These are phyloP conservation scores for Anolis sagrei DNA, from an alignment of 2,113 vertebrate species.

Conservation along the genomic window DNA sequence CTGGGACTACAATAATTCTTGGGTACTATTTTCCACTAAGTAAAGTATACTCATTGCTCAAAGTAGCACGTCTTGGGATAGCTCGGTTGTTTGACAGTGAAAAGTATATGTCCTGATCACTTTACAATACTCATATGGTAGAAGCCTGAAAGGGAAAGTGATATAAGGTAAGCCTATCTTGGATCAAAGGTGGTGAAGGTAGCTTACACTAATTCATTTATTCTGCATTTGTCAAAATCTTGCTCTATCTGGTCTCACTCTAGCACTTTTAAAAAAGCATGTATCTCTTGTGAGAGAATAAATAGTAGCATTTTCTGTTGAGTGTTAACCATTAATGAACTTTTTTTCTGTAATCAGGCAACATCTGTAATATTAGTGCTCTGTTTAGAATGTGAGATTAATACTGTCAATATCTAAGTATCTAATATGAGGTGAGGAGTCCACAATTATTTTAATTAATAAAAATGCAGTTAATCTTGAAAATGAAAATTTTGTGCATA, in stretches of 20 bases:
- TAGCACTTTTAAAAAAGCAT: slow-evolving; percentile 21
- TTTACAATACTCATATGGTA: slow-evolving; percentile 33
- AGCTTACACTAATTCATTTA: slow-evolving; percentile 28
- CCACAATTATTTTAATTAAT: background rate
- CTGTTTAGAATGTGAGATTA: background rate
- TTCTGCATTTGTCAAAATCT: slow-evolving; percentile 16
- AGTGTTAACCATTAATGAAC: slow-evolving; percentile 31
- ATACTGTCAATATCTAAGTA: background rate
- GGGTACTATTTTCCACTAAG: slow-evolving; percentile 37
- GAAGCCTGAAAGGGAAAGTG: slow-evolving; percentile 16
- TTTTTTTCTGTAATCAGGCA: slow-evolving; percentile 27
- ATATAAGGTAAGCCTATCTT: slow-evolving; percentile 30
- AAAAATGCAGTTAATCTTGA: slow-evolving; percentile 6
- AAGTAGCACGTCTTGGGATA: slow-evolving; percentile 35
- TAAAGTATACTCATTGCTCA: slow-evolving; percentile 37
- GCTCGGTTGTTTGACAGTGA: slow-evolving; percentile 43
- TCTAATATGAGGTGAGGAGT: no score
- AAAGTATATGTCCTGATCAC: slow-evolving; percentile 44
- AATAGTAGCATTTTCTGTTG: slow-evolving; percentile 7
- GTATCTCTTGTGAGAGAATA: slow-evolving; percentile 12
- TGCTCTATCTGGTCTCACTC: background rate
- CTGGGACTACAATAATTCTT: slow-evolving; percentile 48
- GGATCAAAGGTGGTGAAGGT: slow-evolving; percentile 38
- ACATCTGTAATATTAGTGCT: background rate
- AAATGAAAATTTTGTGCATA: background rate